A percentile compares a stretch with the other conserved stretches of the same genome.
phyloP scores from a whole-genome alignment of 2,797 vertebrate species.

The Pterois miles region DNA sequence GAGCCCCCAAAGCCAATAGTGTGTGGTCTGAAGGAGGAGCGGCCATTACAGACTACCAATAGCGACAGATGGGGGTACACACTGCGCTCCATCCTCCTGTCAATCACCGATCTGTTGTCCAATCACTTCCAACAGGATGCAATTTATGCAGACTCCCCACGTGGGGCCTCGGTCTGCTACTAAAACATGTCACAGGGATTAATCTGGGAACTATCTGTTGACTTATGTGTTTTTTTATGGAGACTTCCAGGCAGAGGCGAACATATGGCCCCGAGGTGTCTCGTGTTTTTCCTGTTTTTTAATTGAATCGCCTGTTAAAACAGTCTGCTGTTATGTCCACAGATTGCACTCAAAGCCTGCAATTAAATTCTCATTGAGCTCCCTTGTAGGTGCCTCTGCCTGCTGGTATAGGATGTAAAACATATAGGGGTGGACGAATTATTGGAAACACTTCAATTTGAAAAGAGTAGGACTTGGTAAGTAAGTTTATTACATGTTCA shows the following conservation, averaged over 20 bases:
- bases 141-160: conserved; percentile 78
- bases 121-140: conserved; percentile 75
- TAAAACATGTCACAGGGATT: conserved; percentile 70
- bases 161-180: conserved; percentile 81
- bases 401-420: conserved; percentile 13
- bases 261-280: conserved; percentile 51
- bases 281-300: conserved; percentile 36
- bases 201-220: conserved; percentile 73
- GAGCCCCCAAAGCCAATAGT: conserved; percentile 57
- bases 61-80: conserved; percentile 57
- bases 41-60: conserved; percentile 83
- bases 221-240: conserved; percentile 53
- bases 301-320: conserved; percentile 57
- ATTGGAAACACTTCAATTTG: conserved; percentile 6
- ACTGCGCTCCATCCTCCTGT: conserved; percentile 74
- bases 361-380: conserved; percentile 55
- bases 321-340: conserved; percentile 30
- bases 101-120: conserved; percentile 83
- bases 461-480: too few relatives aligned
- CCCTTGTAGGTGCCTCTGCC: neutral
- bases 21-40: conserved; percentile 71
- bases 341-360: conserved; percentile 45
- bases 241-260: conserved; percentile 46
- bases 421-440: neutral
- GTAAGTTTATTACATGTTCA: too few relatives aligned